A percentile compares a stretch with the other conserved stretches of the same genome.
phyloP scores from a whole-genome alignment of 2,888 invertebrate species.

The Acleris laterana region DNA sequence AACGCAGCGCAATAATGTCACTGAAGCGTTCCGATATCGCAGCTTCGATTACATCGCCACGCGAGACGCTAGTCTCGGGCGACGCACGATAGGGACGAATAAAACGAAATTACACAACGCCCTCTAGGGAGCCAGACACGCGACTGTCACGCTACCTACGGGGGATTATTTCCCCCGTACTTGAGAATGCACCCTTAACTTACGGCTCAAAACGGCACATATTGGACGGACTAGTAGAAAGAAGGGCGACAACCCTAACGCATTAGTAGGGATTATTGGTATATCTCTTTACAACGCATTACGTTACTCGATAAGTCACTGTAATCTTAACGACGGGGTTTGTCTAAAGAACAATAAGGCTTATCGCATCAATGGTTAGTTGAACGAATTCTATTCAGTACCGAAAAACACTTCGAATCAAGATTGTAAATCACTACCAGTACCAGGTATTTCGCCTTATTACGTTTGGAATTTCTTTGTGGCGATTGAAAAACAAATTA shows the following conservation, averaged over 20 bases:
- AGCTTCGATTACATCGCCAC: constrained; percentile 57
- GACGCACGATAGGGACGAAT: constrained; percentile 56
- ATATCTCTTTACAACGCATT: constrained; percentile 74
- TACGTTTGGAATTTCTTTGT: neutral
- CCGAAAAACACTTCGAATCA: constrained; percentile 13
- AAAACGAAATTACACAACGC: constrained; percentile 67
- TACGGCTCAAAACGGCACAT: constrained; percentile 56
- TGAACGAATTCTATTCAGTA: constrained; percentile 29
- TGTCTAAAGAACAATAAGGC: constrained; percentile 49
- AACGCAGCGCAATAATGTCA: constrained; percentile 38
- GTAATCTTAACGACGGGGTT: constrained; percentile 67
- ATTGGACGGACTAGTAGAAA: constrained; percentile 51
- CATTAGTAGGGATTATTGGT: constrained; percentile 74
- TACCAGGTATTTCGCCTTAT: constrained; percentile 14
- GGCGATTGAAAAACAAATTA: constrained; percentile 2
- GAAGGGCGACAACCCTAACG: constrained; percentile 67
- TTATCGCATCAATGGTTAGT: constrained; percentile 40
- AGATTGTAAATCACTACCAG: constrained; percentile 4
- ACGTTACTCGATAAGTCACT: constrained; percentile 69
- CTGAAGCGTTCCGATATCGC: constrained; percentile 43
- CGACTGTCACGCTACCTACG: constrained; percentile 70
- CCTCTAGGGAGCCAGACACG: constrained; percentile 61
- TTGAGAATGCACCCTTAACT: constrained; percentile 73
- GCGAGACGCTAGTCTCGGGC: constrained; percentile 55
- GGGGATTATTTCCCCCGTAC: constrained; percentile 75